Percentiles rank a stretch among this genome's conserved stretches.
Conservation (phyloP, 2,797 vertebrate genomes). For the Bothrops alternatus region DNA sequence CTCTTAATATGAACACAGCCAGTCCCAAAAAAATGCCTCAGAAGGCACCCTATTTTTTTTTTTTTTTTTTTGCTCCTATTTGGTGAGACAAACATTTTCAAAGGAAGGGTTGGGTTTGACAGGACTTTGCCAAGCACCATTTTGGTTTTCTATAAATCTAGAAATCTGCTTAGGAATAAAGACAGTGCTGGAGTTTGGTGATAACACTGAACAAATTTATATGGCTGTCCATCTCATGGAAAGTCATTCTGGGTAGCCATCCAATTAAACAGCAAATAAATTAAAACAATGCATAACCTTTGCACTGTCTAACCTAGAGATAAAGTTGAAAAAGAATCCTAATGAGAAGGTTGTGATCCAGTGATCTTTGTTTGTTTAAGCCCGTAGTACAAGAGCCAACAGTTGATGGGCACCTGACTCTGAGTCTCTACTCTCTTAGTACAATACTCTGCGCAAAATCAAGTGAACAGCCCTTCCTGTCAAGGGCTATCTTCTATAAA, state of each 20-base stretch:
- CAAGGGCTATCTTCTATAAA: background rate
- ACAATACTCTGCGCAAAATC: background rate
- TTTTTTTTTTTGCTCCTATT: background rate
- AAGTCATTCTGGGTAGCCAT: background rate
- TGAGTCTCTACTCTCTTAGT: background rate
- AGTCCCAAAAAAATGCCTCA: background rate
- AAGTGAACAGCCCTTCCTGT: background rate
- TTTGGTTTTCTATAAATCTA: background rate
- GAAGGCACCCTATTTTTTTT: background rate
- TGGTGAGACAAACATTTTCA: background rate
- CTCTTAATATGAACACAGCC: background rate
- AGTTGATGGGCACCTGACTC: background rate
- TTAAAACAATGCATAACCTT: background rate
- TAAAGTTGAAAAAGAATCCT: background rate
- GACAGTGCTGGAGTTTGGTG: background rate
- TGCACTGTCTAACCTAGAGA: background rate
- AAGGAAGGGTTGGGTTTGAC: background rate
- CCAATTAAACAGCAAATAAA: background rate
- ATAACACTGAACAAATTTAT: background rate
- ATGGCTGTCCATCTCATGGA: background rate
- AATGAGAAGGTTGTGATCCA: background rate
- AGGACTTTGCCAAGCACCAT: background rate
- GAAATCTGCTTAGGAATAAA: background rate
- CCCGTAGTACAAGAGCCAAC: background rate
- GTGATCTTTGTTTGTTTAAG: background rate